These are phyloP conservation scores for Himalopsyche anomala DNA, from an alignment of 2,888 invertebrate species.

Conservation along the genomic window DNA sequence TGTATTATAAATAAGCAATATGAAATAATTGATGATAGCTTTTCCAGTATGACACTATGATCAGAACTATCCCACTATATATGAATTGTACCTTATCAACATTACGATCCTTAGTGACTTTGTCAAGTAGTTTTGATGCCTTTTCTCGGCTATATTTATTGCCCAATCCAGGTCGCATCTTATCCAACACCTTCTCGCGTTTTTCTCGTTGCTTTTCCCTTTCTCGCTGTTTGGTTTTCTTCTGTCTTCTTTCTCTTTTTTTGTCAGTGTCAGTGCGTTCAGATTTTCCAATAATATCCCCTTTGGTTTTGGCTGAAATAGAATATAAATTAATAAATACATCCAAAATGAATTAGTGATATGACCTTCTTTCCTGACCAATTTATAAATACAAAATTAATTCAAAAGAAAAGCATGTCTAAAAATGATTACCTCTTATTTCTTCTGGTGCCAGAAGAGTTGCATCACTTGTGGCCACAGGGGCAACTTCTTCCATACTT, in stretches of 20 bases:
- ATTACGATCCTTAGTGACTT: conserved; percentile 81
- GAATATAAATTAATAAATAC: not conserved
- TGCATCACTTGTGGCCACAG: conserved; percentile 90
- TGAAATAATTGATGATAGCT: not conserved
- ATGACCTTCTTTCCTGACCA: not conserved
- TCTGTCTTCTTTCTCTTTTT: conserved; percentile 90
- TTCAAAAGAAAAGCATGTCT: not conserved
- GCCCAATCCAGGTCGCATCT: conserved; percentile 75
- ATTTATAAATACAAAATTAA: not conserved
- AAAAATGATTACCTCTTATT: conserved; percentile 79
- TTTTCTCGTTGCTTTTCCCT: conserved; percentile 70
- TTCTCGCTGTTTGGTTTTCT: conserved; percentile 85
- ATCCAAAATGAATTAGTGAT: not conserved
- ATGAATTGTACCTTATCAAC: conserved; percentile 75
- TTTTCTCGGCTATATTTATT: conserved; percentile 72
- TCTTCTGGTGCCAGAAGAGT: conserved; percentile 94
- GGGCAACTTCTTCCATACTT: conserved; percentile 96
- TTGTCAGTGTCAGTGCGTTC: conserved; percentile 92
- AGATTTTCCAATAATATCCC: conserved; percentile 81
- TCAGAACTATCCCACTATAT: not conserved
- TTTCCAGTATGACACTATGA: not conserved
- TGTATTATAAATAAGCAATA: too few species aligned
- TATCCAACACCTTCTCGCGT: conserved; percentile 71
- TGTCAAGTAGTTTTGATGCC: conserved; percentile 78
- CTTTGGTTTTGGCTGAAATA: conserved; percentile 70